phyloP scores from a whole-genome alignment of 2,888 invertebrate genomes.

The Mechanitis messenoides region DNA sequence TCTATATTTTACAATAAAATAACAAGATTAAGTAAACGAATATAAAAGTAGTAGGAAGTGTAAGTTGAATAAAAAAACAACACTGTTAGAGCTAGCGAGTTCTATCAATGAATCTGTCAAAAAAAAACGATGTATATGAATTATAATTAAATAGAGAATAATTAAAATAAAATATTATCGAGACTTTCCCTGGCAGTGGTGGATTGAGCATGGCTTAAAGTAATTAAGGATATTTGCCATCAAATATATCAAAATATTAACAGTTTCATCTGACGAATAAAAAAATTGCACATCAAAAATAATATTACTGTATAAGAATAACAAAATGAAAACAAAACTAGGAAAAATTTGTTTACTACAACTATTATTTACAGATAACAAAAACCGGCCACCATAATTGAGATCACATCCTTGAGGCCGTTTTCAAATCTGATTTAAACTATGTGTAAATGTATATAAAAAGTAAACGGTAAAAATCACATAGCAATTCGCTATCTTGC shows the following conservation, averaged over 20 bases:
- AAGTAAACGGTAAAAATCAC: constrained; percentile 59
- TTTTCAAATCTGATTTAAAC: constrained; percentile 40
- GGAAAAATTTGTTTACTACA: not conserved
- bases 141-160: constrained; percentile 8
- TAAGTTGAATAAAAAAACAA: not conserved
- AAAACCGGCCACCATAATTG: constrained; percentile 47
- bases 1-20: constrained; percentile 37
- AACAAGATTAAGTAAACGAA: constrained; percentile 20
- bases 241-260: constrained; percentile 9
- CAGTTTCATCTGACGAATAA: not conserved
- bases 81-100: constrained; percentile 37
- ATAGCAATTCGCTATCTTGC: constrained; percentile 69
- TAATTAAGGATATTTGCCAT: constrained; percentile 6
- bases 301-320: not conserved
- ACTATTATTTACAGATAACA: constrained; percentile 12
- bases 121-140: not conserved
- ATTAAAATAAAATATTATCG: constrained; percentile 20
- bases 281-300: not conserved
- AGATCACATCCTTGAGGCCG: constrained; percentile 66
- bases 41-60: not conserved
- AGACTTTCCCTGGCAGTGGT: constrained; percentile 30
- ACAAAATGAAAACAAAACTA: not conserved
- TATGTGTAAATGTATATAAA: constrained; percentile 49
- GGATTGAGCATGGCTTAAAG: constrained; percentile 19
- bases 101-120: constrained; percentile 26